phyloP scores from a whole-genome alignment of 2,113 vertebrate genomes.

The Crotalus helleri region DNA sequence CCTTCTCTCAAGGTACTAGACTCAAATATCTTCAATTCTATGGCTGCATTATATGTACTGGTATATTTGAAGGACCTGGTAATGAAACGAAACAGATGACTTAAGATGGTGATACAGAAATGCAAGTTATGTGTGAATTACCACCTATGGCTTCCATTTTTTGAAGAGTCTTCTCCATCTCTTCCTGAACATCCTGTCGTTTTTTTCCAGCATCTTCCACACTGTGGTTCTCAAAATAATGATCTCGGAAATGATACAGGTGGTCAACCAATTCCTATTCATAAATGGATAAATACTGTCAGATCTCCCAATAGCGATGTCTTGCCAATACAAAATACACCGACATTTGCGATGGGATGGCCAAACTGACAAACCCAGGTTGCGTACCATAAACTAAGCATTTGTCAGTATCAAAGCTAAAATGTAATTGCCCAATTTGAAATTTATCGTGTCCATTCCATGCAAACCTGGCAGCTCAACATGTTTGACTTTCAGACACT shows the following conservation, averaged over 20 bases:
- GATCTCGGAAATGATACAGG: slow-evolving; percentile 81
- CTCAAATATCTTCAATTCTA: not conserved
- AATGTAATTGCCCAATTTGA: not conserved
- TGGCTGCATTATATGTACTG: not conserved
- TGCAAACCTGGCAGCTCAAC: not conserved
- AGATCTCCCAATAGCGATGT: not conserved
- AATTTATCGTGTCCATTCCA: not conserved
- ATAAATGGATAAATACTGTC: not conserved
- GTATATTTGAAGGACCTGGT: not conserved
- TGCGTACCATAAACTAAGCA: not conserved
- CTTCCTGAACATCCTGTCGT: slow-evolving; percentile 72
- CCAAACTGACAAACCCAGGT: not conserved
- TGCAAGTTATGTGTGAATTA: slow-evolving; percentile 24
- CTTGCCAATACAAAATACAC: not conserved
- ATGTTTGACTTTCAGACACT: too few relatives aligned
- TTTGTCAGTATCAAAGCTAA: not conserved
- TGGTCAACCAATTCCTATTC: slow-evolving; percentile 81
- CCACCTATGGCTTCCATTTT: slow-evolving; percentile 78
- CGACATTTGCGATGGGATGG: not conserved
- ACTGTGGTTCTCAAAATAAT: slow-evolving; percentile 82
- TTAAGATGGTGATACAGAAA: not conserved
- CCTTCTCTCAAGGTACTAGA: not conserved
- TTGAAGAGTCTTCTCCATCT: slow-evolving; percentile 73
- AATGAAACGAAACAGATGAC: not conserved
- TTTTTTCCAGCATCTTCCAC: slow-evolving; percentile 80